Base-by-base conservation (phyloP, 2,113 vertebrate genomes). In the Prunella himalayana region DNA sequence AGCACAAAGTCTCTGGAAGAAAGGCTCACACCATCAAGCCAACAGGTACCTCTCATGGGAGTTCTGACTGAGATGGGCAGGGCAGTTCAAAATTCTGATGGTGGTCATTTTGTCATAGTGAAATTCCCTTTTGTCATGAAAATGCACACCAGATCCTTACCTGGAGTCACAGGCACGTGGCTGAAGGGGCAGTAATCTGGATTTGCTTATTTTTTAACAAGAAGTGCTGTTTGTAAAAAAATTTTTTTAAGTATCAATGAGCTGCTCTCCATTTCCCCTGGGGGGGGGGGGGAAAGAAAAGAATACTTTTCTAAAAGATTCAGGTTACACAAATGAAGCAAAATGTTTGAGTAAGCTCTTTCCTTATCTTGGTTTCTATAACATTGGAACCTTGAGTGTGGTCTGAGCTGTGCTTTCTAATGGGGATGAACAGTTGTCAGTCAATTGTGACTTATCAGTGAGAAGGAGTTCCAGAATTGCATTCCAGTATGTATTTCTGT, bases 1-100 rank as follows among this genome's bases (percentile, higher is more conserved):
- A 98, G 97, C 92, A 98, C 98, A 54, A 98, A 97, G 94, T 95
- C 98, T 11, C 98, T 99, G 61, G 98, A 99, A 83, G 98, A 99
- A 71, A 97, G 94, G 69, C 98, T 99, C 41, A 98, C 98, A 21
- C 98, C 98, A 1, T 98, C 98, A 13, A 99, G 98, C 97, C 99
- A 98, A 97, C 99, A 98, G 99, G 99, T 99, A 98, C 41, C 39
- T 81, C 66, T 82, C 47, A 16, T 1, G 39, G 15, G 35, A 60
- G 20, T 79, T 82, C 19, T 54, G 33, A 49, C 30, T 49, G 14
- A 49, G 20, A 17, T n/a, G 33, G 30, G 33, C 27, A 53, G 20
- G 35, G 13, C 18, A 53, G 31, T 31, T 60, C 19, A 17, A 23
- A 28, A 47, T 51, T 51, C 27, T 51, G 39, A 42, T 79, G 65